Conservation (phyloP, 2,113 vertebrate genomes). For the Macaca mulatta region DNA sequence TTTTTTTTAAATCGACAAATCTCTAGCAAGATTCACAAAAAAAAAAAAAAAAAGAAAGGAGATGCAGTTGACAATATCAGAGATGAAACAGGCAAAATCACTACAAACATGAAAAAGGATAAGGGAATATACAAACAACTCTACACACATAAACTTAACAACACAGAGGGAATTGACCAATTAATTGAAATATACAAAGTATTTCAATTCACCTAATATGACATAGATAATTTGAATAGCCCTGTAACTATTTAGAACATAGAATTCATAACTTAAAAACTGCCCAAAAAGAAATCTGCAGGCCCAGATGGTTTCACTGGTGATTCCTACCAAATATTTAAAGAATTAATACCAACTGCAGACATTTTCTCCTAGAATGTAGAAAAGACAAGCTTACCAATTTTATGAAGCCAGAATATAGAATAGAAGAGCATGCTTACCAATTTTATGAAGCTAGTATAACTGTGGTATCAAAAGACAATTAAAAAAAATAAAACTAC, state of each 20-base stretch:
- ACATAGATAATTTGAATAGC: neutral
- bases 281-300: neutral
- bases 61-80: neutral
- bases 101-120: neutral
- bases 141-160: neutral
- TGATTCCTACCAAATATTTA: slow-evolving; percentile 3
- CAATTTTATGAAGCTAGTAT: neutral
- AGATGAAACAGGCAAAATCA: neutral
- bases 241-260: neutral
- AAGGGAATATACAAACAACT: neutral
- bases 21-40: neutral
- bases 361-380: neutral
- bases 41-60: neutral
- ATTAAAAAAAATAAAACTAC: neutral
- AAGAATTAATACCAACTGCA: neutral
- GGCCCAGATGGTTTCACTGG: neutral
- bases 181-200: neutral
- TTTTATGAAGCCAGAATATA: neutral
- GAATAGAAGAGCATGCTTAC: neutral
- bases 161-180: neutral
- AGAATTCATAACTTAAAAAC: neutral
- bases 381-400: neutral
- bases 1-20: no score
- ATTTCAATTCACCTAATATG: neutral
- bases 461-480: neutral